Percentiles rank a stretch among this genome's conserved stretches.
Conservation (phyloP, 2,888 invertebrate genomes). For the Encarsia formosa region DNA sequence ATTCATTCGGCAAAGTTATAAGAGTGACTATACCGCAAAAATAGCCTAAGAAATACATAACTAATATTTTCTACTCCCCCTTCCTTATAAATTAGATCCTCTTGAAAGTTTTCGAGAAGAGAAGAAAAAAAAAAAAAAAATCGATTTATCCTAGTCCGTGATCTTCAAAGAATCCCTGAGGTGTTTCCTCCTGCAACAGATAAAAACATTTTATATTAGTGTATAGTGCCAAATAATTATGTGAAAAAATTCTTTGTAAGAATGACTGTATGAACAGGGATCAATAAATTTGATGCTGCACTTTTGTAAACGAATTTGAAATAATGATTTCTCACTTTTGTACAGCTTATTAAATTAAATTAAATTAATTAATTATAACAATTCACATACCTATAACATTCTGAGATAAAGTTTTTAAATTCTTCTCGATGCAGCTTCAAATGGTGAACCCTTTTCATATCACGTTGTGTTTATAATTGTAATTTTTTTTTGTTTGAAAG, state of each 20-base stretch:
- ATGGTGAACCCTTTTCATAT: slow-evolving; percentile 50
- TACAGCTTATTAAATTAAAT: too few relatives aligned
- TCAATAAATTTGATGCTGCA: slow-evolving; percentile 50
- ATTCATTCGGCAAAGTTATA: too few relatives aligned
- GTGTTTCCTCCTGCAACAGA: slow-evolving; percentile 96
- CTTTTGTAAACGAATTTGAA: too few relatives aligned
- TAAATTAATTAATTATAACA: too few relatives aligned
- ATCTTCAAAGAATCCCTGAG: slow-evolving; percentile 99
- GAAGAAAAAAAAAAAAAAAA: not conserved
- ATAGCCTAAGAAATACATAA: too few relatives aligned
- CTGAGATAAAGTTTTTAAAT: slow-evolving; percentile 38
- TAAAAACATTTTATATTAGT: slow-evolving; percentile 34
- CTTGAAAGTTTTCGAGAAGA: too few relatives aligned
- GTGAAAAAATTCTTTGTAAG: slow-evolving; percentile 11
- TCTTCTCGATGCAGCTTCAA: slow-evolving; percentile 51
- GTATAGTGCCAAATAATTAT: not conserved
- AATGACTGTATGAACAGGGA: slow-evolving; percentile 44
- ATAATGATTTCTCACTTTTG: too few relatives aligned
- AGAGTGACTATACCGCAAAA: too few relatives aligned
- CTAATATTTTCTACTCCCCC: too few relatives aligned
- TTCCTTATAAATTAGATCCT: too few relatives aligned
- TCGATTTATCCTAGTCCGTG: slow-evolving; percentile 70
- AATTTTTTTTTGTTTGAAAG: slow-evolving; percentile 11
- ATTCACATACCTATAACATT: slow-evolving; percentile 47
- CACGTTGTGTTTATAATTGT: slow-evolving; percentile 11